phyloP scores from a whole-genome alignment of 2,113 vertebrate species.

The Saguinus imperator region DNA sequence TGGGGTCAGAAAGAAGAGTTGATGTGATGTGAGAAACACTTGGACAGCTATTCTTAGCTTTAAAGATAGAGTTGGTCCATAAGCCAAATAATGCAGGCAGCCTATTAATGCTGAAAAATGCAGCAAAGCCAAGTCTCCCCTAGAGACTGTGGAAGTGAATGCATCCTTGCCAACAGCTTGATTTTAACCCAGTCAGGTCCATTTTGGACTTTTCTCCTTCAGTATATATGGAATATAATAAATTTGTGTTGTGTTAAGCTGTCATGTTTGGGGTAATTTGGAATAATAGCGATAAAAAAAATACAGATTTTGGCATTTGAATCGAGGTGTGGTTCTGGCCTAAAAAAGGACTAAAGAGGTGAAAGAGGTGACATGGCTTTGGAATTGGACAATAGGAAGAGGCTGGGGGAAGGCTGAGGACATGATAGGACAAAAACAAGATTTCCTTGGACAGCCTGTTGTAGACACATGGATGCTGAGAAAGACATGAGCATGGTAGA shows the following conservation, averaged over 20 bases:
- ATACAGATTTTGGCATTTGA: too few species aligned
- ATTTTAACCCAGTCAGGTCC: neutral
- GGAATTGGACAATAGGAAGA: too few species aligned
- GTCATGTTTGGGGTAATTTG: neutral
- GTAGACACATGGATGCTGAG: neutral
- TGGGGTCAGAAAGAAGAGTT: too few species aligned
- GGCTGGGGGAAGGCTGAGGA: neutral
- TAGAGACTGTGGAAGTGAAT: neutral
- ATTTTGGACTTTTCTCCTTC: neutral
- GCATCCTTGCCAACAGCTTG: neutral
- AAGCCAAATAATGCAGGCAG: neutral
- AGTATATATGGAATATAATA: neutral
- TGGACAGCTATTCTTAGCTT: neutral
- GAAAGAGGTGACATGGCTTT: neutral
- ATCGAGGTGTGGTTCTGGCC: too few species aligned
- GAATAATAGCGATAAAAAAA: neutral
- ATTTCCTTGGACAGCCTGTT: neutral
- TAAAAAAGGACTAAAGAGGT: neutral
- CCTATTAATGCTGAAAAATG: neutral
- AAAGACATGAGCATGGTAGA: neutral
- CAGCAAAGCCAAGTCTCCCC: neutral
- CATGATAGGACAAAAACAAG: too few species aligned
- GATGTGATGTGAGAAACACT: neutral
- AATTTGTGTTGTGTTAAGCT: neutral
- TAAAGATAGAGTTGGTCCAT: neutral